These are phyloP conservation scores for Pseudomugil tenellus DNA, from an alignment of 2,797 vertebrate species.

Conservation along the genomic window DNA sequence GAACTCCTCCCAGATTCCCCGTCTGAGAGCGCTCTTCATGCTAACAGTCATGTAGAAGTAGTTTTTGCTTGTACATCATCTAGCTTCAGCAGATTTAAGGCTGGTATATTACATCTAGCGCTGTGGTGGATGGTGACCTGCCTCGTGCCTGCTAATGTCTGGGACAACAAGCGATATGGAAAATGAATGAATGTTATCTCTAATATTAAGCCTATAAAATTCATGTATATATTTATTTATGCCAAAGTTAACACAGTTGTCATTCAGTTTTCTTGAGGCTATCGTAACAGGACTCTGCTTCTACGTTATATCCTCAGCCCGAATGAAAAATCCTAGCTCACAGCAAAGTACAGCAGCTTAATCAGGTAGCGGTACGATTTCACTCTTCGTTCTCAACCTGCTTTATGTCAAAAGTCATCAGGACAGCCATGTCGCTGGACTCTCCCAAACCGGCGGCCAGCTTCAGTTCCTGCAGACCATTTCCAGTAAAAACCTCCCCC, in stretches of 20 bases:
- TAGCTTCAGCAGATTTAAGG: neutral
- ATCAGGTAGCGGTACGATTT: conserved; percentile 17
- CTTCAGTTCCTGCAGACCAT: conserved; percentile 68
- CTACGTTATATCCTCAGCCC: neutral
- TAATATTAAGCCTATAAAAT: too few species aligned
- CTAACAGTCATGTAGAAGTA: too few species aligned
- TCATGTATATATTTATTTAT: too few species aligned
- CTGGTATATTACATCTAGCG: too few species aligned
- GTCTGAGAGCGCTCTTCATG: too few species aligned
- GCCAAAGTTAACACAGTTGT: neutral
- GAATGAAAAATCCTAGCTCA: conserved; percentile 38
- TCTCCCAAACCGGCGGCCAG: conserved; percentile 71
- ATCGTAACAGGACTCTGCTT: neutral
- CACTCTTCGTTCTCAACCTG: conserved; percentile 51
- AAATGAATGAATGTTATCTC: too few species aligned
- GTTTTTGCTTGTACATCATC: neutral
- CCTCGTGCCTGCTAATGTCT: too few species aligned
- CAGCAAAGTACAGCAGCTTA: conserved; percentile 21
- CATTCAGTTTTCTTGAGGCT: neutral
- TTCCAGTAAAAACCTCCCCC: conserved; percentile 74
- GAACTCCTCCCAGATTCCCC: too few species aligned
- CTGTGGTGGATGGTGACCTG: too few species aligned
- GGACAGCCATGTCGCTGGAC: conserved; percentile 78
- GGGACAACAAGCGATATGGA: too few species aligned
- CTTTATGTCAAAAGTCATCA: conserved; percentile 82